Conservation (phyloP, 2,113 vertebrate species). For the Aegithalos caudatus region DNA sequence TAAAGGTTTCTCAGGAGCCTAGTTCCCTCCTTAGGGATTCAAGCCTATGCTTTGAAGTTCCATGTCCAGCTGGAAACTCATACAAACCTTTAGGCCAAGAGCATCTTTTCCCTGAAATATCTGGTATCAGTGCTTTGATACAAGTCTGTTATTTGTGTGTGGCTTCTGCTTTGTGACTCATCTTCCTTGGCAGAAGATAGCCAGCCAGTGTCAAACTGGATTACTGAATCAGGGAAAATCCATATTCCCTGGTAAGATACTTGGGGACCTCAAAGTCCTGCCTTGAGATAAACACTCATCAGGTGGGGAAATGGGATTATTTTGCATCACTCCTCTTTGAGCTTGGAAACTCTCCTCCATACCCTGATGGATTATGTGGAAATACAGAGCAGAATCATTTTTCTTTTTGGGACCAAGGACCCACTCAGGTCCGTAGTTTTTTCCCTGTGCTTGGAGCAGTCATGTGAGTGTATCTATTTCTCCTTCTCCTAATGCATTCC, state of each 20-base stretch:
- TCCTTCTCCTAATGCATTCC: not conserved
- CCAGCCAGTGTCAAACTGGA: not conserved
- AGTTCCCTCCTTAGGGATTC: not conserved
- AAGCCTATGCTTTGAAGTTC: slow-evolving; percentile 20
- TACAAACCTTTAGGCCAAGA: not conserved
- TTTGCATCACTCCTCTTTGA: not conserved
- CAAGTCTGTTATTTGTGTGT: not conserved
- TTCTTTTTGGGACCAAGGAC: not conserved
- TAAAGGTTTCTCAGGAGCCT: slow-evolving; percentile 8
- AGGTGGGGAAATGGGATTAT: not conserved
- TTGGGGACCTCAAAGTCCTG: not conserved
- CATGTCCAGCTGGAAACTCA: slow-evolving; percentile 16
- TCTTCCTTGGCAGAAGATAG: not conserved
- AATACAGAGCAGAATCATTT: not conserved
- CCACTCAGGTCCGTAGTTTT: not conserved
- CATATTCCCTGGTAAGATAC: not conserved
- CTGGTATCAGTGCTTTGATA: not conserved
- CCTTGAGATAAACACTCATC: not conserved
- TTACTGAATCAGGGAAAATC: not conserved
- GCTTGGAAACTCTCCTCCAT: not conserved
- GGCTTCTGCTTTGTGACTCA: not conserved
- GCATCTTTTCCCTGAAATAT: not conserved
- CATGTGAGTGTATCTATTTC: not conserved
- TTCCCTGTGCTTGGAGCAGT: not conserved
- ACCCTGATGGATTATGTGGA: not conserved